Conservation (phyloP, 2,113 vertebrate genomes). For the Syrrhaptes paradoxus region DNA sequence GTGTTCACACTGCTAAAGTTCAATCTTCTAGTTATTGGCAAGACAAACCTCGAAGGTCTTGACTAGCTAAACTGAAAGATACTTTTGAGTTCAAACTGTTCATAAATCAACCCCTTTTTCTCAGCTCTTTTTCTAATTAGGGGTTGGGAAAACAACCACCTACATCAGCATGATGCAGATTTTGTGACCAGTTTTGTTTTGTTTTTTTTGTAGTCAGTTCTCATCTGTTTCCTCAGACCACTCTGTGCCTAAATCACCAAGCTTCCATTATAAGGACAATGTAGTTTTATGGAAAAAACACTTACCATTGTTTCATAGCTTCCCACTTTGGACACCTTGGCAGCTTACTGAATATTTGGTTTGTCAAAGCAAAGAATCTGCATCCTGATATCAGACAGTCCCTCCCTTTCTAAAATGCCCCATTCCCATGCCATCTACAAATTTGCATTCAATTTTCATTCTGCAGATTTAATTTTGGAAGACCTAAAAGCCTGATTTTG, state of each 20-base stretch:
- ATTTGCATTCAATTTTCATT: neutral
- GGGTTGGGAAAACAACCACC: neutral
- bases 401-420: neutral
- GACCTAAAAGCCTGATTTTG: conserved; percentile 26
- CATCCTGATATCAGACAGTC: neutral
- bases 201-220: neutral
- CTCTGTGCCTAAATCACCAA: neutral
- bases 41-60: neutral
- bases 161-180: neutral
- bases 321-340: neutral
- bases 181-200: neutral
- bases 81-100: neutral
- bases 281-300: neutral
- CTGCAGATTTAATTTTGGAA: conserved; percentile 33
- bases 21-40: neutral
- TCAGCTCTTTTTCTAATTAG: neutral
- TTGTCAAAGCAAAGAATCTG: neutral
- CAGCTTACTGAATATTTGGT: conserved; percentile 50
- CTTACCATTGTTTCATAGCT: neutral
- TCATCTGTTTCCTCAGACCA: neutral
- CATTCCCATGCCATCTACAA: neutral
- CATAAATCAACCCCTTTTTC: neutral
- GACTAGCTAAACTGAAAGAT: neutral
- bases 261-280: neutral
- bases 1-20: neutral